Conservation (phyloP, 2,888 invertebrate species). For the Scaptomyza polygonia region DNA sequence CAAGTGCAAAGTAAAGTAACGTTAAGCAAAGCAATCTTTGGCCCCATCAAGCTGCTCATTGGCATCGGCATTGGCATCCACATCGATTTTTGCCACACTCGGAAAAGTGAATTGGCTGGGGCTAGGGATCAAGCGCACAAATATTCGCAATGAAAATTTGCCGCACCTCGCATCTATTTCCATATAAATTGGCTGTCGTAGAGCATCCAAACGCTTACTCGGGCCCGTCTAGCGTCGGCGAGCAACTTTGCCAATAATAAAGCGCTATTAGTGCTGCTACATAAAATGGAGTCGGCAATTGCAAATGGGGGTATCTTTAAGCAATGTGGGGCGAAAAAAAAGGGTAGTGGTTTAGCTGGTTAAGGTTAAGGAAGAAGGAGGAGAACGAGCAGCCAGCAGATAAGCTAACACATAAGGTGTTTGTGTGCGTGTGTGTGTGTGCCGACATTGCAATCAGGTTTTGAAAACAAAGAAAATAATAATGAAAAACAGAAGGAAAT, state of each 20-base stretch:
- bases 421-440: conserved; percentile 19
- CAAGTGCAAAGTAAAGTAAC: conserved; percentile 58
- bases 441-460: conserved; percentile 12
- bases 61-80: conserved; percentile 30
- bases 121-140: conserved; percentile 34
- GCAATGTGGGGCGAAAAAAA: no score
- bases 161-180: conserved; percentile 78
- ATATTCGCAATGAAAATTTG: conserved; percentile 70
- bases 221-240: conserved; percentile 47
- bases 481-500: conserved; percentile 16
- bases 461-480: conserved; percentile 16
- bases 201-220: conserved; percentile 53
- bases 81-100: conserved; percentile 66
- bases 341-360: no score
- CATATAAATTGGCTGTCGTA: conserved; percentile 78
- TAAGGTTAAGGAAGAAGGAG: no score
- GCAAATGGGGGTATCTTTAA: conserved; percentile 25
- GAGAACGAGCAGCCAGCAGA: no score
- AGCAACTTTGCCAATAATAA: conserved; percentile 79
- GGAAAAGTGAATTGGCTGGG: conserved; percentile 36
- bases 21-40: conserved; percentile 64
- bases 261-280: conserved; percentile 81
- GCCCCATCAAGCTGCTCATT: conserved; percentile 41
- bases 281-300: conserved; percentile 61
- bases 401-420: no score